Conservation (phyloP, 2,888 invertebrate species). For the Chrysolina oricalcia region DNA sequence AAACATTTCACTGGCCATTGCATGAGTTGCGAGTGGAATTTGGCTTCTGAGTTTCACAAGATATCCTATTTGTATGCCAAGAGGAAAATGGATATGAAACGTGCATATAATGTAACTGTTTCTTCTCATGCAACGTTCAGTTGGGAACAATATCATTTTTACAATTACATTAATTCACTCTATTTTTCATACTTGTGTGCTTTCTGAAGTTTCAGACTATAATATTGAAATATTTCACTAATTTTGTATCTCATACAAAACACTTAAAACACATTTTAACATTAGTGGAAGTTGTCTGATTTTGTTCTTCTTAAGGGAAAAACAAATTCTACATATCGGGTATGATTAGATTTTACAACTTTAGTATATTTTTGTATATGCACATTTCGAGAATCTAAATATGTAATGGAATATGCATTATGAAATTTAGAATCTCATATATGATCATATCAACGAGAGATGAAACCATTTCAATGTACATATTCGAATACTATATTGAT, state of each 20-base stretch:
- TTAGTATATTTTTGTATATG: slow-evolving; percentile 29
- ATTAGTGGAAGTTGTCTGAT: slow-evolving; percentile 56
- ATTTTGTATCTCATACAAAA: slow-evolving; percentile 56
- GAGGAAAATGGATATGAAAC: slow-evolving; percentile 31
- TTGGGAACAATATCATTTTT: neutral
- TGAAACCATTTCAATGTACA: slow-evolving; percentile 14
- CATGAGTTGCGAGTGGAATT: no score
- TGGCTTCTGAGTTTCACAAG: neutral
- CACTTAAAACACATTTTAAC: slow-evolving; percentile 52
- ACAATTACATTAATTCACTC: slow-evolving; percentile 38
- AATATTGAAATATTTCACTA: slow-evolving; percentile 48
- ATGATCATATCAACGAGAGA: neutral
- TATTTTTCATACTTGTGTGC: slow-evolving; percentile 47
- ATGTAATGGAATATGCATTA: neutral
- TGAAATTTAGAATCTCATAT: neutral
- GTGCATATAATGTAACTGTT: slow-evolving; percentile 27
- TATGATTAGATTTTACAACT: slow-evolving; percentile 34
- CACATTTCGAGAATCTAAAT: slow-evolving; percentile 25
- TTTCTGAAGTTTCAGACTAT: slow-evolving; percentile 49
- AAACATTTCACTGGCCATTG: no score
- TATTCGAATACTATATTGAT: slow-evolving; percentile 16
- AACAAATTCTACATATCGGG: slow-evolving; percentile 53
- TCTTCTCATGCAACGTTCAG: slow-evolving; percentile 27
- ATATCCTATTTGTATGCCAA: slow-evolving; percentile 21
- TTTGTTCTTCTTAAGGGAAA: slow-evolving; percentile 55